Conservation (phyloP, 2,888 invertebrate genomes). For the Caenorhabditis wallacei region DNA sequence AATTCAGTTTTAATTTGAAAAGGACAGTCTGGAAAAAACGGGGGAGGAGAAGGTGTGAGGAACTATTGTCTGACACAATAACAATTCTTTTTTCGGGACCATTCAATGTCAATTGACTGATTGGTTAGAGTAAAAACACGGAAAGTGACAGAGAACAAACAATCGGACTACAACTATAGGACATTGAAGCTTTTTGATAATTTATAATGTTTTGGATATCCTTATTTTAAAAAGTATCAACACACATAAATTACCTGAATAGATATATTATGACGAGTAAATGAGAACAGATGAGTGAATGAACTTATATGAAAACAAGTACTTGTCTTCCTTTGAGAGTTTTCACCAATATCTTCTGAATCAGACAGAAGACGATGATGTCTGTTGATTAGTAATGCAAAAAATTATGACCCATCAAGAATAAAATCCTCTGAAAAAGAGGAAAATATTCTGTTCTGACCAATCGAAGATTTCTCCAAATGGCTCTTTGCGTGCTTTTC, state of each 20-base stretch:
- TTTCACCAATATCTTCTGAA: background rate
- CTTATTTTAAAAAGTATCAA: background rate
- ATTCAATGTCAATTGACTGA: background rate
- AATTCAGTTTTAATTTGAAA: background rate
- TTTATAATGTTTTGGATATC: too few species aligned
- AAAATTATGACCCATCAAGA: background rate
- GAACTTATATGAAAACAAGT: background rate
- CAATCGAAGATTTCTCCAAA: too few species aligned
- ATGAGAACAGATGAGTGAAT: background rate
- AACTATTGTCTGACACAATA: background rate
- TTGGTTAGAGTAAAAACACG: background rate
- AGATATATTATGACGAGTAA: too few species aligned
- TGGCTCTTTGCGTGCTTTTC: slow-evolving; percentile 1
- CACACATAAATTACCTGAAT: too few species aligned
- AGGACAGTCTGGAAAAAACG: slow-evolving; percentile 6
- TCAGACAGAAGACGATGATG: background rate
- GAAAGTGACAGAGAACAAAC: background rate
- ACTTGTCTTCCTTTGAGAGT: background rate
- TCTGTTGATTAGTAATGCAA: too few species aligned
- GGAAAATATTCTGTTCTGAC: too few species aligned
- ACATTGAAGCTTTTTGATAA: too few species aligned
- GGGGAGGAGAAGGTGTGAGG: background rate
- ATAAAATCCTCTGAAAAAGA: background rate
- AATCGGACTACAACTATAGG: background rate
- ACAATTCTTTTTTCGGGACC: slow-evolving; percentile 1